Base-by-base conservation (phyloP, 1,140 invertebrate species). In the Drosophila grimshawi region DNA sequence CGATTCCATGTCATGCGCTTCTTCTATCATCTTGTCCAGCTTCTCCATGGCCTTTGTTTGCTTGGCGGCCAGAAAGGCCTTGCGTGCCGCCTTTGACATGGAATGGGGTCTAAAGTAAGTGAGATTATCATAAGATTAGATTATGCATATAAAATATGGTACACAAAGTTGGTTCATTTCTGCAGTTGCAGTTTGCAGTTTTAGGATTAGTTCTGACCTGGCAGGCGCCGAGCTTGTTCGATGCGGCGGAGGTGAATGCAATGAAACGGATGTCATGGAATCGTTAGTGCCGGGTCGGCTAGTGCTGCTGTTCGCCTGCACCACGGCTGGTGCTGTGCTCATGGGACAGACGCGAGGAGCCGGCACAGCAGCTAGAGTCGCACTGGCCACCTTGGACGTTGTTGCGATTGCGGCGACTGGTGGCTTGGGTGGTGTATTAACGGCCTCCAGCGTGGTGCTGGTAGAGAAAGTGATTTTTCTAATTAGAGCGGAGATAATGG, bases 11-110 rank as follows among this genome's bases (percentile, higher is more conserved):
- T 92, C 92, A n/a, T 85, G 82, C 0, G 78, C 92, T 55, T 92
- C 92, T 49, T 92, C 92, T 60, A 92, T 92, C 92, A 92, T 92
- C 72, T 92, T 89, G 48, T 92, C 92, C 53, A 92, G 52, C 67
- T 92, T 92, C 37, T 92, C 91, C 63, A 92, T 91, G 19, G 92
- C 91, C 55, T 91, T 92, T 2, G 90, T 86, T 59, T 92, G 92
- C 55, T 92, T 92, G 19, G 91, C 91, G 1, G 88, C 90, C 65
- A 92, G 69, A 57, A 92, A 91, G 2, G 90, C 89, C 55, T 92
- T 92, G 3, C 91, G 78, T 4, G 88, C 90, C 19, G 92, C 86
- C 62, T 92, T 92, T 4, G 90, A 85, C 86, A 92, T 90, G 52
- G 81, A 86, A 70, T 88, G 83, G 6, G 82, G 82, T 53, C 82